A percentile compares a stretch with the other conserved stretches of the same genome.
These are phyloP conservation scores for Latheticus oryzae DNA, from an alignment of 2,888 invertebrate genomes.

Conservation along the genomic window DNA sequence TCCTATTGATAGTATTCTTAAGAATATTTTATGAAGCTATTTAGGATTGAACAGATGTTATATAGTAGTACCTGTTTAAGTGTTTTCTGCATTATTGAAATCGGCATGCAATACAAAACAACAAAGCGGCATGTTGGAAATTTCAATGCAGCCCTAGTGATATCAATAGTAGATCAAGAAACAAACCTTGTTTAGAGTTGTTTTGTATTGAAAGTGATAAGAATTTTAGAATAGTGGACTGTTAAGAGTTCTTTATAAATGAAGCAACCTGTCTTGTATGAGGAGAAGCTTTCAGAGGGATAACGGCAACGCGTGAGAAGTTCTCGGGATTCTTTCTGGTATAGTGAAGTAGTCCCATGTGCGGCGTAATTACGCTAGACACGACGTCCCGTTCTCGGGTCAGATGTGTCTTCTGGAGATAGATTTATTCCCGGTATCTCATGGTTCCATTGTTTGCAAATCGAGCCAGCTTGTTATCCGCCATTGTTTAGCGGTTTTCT, in stretches of 20 bases:
- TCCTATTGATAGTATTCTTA: too few species aligned
- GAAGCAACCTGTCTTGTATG: background rate
- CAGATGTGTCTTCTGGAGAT: conserved; percentile 56
- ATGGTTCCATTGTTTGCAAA: conserved; percentile 65
- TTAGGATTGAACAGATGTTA: too few species aligned
- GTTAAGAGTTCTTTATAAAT: background rate
- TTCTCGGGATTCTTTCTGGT: conserved; percentile 16
- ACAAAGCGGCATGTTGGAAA: background rate
- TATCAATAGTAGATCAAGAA: conserved; percentile 6
- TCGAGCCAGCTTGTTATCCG: conserved; percentile 61
- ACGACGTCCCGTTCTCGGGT: conserved; percentile 56
- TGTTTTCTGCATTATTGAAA: too few species aligned
- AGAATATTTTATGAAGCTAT: too few species aligned
- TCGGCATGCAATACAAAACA: too few species aligned
- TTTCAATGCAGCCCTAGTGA: conserved; percentile 10
- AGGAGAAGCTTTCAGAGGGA: too few species aligned
- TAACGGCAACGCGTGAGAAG: conserved; percentile 27
- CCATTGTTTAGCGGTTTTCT: conserved; percentile 61
- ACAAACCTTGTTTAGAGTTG: conserved; percentile 5
- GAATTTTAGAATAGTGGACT: background rate
- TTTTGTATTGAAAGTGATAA: background rate
- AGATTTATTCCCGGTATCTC: conserved; percentile 58
- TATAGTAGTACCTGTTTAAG: too few species aligned
- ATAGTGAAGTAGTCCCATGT: conserved; percentile 27
- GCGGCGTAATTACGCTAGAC: conserved; percentile 50